phyloP scores from a whole-genome alignment of 2,888 invertebrate species.

The Perizoma affinitatum region DNA sequence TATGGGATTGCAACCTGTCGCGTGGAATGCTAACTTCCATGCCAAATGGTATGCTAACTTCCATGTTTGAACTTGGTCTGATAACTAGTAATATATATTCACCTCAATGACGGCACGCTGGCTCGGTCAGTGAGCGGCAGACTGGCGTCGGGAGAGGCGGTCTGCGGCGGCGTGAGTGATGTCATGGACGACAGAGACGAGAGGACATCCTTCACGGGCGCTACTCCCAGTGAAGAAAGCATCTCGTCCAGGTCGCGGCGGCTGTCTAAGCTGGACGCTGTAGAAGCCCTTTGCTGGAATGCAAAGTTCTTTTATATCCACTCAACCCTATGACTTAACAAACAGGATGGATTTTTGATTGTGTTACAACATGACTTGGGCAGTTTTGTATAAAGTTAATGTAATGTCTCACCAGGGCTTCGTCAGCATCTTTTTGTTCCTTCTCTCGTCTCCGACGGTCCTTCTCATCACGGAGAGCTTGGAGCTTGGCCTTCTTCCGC shows the following conservation, averaged over 20 bases:
- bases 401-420: constrained; percentile 78
- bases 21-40: too few relatives aligned
- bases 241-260: constrained; percentile 92
- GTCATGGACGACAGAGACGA: constrained; percentile 93
- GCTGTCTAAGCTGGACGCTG: constrained; percentile 77
- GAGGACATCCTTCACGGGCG: constrained; percentile 93
- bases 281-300: constrained; percentile 76
- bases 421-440: constrained; percentile 93
- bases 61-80: too few relatives aligned
- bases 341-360: too few relatives aligned
- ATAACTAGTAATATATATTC: neutral
- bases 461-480: constrained; percentile 95
- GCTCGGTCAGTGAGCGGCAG: constrained; percentile 86
- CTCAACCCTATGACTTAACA: too few relatives aligned
- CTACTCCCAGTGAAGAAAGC: constrained; percentile 93
- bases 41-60: too few relatives aligned
- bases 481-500: constrained; percentile 95
- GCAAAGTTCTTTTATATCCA: neutral
- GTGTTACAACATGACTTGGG: too few relatives aligned
- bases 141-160: constrained; percentile 92
- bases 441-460: constrained; percentile 93
- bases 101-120: constrained; percentile 77
- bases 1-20: too few relatives aligned
- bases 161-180: constrained; percentile 91
- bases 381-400: too few relatives aligned